Conservation (phyloP, 2,888 invertebrate species). For the Glyphotaelius pellucidus region DNA sequence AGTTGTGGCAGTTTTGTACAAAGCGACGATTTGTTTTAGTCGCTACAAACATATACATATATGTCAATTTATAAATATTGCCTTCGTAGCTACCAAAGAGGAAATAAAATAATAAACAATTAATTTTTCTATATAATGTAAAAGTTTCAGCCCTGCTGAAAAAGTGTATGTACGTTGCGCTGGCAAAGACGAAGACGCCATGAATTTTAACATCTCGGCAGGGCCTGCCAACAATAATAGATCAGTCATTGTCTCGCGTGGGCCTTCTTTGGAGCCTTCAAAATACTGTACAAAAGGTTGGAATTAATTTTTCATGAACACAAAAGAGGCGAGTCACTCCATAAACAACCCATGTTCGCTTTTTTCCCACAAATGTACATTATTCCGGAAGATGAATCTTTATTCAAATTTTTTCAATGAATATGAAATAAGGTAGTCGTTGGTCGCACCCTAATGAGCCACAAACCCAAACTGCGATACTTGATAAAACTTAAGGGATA, state of each 20-base stretch:
- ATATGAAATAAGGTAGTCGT: slow-evolving; percentile 51
- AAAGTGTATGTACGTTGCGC: background rate
- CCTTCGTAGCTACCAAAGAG: too few relatives aligned
- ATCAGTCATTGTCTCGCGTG: slow-evolving; percentile 48
- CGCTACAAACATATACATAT: too few relatives aligned
- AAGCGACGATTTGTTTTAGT: too few relatives aligned
- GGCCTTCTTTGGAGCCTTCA: slow-evolving; percentile 35
- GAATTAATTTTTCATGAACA: slow-evolving; percentile 47
- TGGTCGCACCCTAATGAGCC: slow-evolving; percentile 38
- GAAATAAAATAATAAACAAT: too few relatives aligned
- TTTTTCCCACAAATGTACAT: slow-evolving; percentile 48
- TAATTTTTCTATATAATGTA: background rate
- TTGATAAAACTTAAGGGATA: background rate
- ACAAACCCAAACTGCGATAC: background rate
- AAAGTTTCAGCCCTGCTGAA: background rate
- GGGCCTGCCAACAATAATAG: slow-evolving; percentile 40
- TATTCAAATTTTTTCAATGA: slow-evolving; percentile 58
- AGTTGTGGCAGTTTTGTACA: too few relatives aligned
- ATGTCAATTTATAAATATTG: too few relatives aligned
- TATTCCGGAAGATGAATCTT: slow-evolving; percentile 40
- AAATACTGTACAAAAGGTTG: slow-evolving; percentile 34
- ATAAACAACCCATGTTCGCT: slow-evolving; percentile 48
- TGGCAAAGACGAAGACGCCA: slow-evolving; percentile 12
- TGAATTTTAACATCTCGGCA: slow-evolving; percentile 20
- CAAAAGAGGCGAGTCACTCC: slow-evolving; percentile 49